Evolutionary conservation across 2,888 invertebrate genomes (phyloP).

Genomic region (Nephrotoma guestfalica): DNA sequence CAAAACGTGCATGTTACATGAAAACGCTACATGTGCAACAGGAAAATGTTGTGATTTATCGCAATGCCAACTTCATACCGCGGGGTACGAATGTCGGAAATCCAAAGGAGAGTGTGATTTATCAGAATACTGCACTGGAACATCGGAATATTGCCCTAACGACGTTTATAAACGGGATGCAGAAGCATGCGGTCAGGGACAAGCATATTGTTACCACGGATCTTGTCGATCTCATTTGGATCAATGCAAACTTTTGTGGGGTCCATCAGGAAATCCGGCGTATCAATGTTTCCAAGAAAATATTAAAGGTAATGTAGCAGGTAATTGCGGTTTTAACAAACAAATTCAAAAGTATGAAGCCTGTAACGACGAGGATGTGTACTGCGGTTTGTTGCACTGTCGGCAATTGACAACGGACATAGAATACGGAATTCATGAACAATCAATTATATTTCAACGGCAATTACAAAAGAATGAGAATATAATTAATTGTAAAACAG

Average conservation of each 20-base stretch:
- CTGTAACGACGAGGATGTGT: slow-evolving; percentile 57
- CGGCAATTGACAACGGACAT: slow-evolving; percentile 83
- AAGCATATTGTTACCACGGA: slow-evolving; percentile 81
- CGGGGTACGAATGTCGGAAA: slow-evolving; percentile 60
- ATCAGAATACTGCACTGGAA: slow-evolving; percentile 89
- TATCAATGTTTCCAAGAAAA: slow-evolving; percentile 79
- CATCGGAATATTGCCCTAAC: slow-evolving; percentile 81
- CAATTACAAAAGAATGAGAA: slow-evolving; percentile 67
- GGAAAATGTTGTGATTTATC: slow-evolving; percentile 85
- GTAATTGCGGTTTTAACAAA: slow-evolving; percentile 92
- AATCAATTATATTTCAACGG: slow-evolving; percentile 64
- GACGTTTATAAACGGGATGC: slow-evolving; percentile 88
- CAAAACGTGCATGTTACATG: slow-evolving; percentile 66
- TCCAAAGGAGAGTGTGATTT: slow-evolving; percentile 86
- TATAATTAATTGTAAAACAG: slow-evolving; percentile 79
- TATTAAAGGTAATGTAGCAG: slow-evolving; percentile 59
- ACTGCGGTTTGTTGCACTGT: slow-evolving; percentile 93
- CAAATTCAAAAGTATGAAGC: slow-evolving; percentile 51
- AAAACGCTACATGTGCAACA: slow-evolving; percentile 86
- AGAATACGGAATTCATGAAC: slow-evolving; percentile 90
- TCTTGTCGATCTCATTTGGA: slow-evolving; percentile 76
- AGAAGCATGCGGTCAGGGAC: slow-evolving; percentile 57
- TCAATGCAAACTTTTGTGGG: slow-evolving; percentile 91
- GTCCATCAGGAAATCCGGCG: slow-evolving; percentile 72
- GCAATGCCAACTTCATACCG: slow-evolving; percentile 36